Conservation (phyloP, 2,888 invertebrate genomes). For the Eudasyphora cyanicolor region DNA sequence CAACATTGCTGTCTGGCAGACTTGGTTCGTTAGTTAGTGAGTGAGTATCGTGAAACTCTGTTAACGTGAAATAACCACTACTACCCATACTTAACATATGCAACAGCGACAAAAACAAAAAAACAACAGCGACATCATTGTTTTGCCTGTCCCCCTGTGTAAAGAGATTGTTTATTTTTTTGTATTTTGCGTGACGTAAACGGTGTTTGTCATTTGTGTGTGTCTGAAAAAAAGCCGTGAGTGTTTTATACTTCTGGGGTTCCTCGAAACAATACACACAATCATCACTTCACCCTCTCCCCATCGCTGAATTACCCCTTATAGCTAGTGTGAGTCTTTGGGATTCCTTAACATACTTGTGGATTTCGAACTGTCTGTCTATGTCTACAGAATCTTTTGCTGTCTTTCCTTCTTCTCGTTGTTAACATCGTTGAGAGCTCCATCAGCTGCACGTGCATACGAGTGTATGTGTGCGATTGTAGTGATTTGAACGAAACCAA, state of each 20-base stretch:
- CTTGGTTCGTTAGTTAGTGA: not conserved
- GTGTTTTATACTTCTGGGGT: not conserved
- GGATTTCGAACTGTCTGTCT: constrained; percentile 18
- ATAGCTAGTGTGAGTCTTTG: constrained; percentile 9
- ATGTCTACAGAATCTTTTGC: no score
- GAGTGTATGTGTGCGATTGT: constrained; percentile 4
- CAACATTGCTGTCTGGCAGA: not conserved
- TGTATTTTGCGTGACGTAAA: not conserved
- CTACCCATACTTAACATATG: not conserved
- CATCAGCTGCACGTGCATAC: not conserved
- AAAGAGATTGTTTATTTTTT: constrained; percentile 4
- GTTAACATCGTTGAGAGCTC: not conserved
- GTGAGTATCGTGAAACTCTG: not conserved
- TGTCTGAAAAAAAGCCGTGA: not conserved
- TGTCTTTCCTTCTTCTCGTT: not conserved
- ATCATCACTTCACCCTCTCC: not conserved
- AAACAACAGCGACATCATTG: not conserved
- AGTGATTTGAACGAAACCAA: constrained; percentile 33
- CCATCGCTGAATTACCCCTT: constrained; percentile 24
- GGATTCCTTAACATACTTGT: constrained; percentile 23
- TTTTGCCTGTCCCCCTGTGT: not conserved
- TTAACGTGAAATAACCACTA: not conserved
- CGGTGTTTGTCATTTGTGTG: not conserved
- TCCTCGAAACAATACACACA: not conserved
- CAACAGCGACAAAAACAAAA: not conserved